Evolutionary conservation across 1,140 invertebrate genomes (phyloP), one percentile per base, ranked within the genome.

Genomic region (Drosophila trapezifrons): DNA sequence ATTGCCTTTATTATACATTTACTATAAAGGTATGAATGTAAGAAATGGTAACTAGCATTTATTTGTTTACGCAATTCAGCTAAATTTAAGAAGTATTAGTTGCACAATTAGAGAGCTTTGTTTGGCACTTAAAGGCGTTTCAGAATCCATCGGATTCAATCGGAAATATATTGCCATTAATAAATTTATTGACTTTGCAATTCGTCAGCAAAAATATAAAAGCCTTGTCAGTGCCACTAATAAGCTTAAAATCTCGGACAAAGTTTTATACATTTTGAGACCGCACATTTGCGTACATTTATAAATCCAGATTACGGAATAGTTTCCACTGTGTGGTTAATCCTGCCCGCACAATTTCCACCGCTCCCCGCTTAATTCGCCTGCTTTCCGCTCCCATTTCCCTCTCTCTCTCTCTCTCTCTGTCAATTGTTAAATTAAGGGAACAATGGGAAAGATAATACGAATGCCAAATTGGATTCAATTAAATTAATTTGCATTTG

Each of bases 401-500:
- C 15, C 32, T 10, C 12, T 4, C 27, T 40, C 4, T 38, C 29
- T n/a, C 40, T 7, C 29, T 18, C 42, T 22, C 18, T 43, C 51
- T n/a, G 6, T 43, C 67, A 65, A 78, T 38, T 63, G 65, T 57
- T 17, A 58, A 72, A 62, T 77, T 70, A 46, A 47, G 70, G 47
- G 38, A 70, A 70, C 58, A 57, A 51, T 71, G 59, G 52, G 25
- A 57, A 58, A 62, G 51, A 69, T 69, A 80, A 84, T 66, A 38
- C 64, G 45, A 40, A 29, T 67, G 25, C 75, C 80, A 81, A 82
- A 85, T 85, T 85, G 75, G 49, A 58, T 71, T 86, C 70, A 85
- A 86, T 85, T 86, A 85, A 76, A 67, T 78, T 78, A 78, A 81
- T 86, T 86, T 85, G 74, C 74, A 77, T 70, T 76, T 63, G 64